These are phyloP conservation scores for Onychomys arenicola DNA, from an alignment of 2,797 vertebrate genomes.

Conservation along the genomic window DNA sequence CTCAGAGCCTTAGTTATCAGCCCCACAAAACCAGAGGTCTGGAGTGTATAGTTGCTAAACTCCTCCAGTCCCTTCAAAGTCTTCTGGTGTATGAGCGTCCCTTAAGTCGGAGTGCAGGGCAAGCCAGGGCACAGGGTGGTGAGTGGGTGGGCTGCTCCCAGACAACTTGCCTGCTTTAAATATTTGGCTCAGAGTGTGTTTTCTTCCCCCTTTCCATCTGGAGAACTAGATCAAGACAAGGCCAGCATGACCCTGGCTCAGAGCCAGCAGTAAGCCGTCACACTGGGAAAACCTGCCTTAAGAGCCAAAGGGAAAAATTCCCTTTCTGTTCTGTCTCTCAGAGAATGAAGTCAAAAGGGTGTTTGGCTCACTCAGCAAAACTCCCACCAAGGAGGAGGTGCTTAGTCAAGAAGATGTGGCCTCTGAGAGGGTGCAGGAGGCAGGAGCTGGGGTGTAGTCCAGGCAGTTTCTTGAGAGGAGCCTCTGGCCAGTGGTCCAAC, in stretches of 20 bases:
- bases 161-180: neutral
- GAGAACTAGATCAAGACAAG: slow-evolving; percentile 40
- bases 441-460: neutral
- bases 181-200: slow-evolving; percentile 24
- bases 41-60: neutral
- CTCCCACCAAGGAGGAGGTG: neutral
- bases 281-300: neutral
- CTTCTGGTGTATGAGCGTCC: neutral
- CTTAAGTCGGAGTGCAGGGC: too few relatives aligned
- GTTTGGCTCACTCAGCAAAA: neutral
- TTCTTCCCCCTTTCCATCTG: slow-evolving; percentile 38
- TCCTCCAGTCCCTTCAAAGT: neutral
- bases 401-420: neutral
- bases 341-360: neutral
- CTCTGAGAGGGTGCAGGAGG: neutral
- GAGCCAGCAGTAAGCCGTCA: slow-evolving; percentile 7
- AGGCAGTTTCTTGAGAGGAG: neutral
- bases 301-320: neutral
- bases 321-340: neutral
- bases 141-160: neutral
- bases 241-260: slow-evolving; percentile 9
- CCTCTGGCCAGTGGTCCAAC: neutral
- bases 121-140: neutral
- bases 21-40: neutral
- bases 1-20: neutral